A percentile compares a stretch with the other conserved stretches of the same genome.
Conservation (phyloP, 2,113 vertebrate species). For the Petromus typicus region DNA sequence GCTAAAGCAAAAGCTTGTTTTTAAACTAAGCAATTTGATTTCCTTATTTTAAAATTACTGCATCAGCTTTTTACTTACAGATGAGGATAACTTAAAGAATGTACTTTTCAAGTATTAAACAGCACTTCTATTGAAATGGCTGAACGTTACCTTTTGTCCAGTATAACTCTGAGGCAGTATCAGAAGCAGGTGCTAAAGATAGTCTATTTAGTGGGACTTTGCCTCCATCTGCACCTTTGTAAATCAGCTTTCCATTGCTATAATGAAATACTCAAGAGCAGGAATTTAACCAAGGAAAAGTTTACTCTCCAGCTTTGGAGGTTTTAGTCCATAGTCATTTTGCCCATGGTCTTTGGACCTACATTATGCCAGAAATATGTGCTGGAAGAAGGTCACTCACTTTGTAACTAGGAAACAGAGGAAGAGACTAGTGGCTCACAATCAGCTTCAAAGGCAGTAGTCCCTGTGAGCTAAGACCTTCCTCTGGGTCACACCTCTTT, state of each 20-base stretch:
- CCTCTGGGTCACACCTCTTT: background rate
- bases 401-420: background rate
- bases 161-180: background rate
- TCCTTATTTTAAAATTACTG: conserved; percentile 33
- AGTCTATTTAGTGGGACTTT: background rate
- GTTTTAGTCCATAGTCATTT: background rate
- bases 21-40: conserved; percentile 5
- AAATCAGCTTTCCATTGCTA: background rate
- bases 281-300: background rate
- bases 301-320: background rate
- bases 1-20: conserved; percentile 13
- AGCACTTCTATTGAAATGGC: background rate
- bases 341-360: background rate
- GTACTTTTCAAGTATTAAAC: background rate
- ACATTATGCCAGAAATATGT: too few species aligned
- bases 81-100: conserved; percentile 17
- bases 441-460: background rate
- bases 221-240: background rate
- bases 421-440: background rate
- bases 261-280: background rate
- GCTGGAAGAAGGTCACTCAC: background rate
- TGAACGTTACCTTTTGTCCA: background rate
- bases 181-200: background rate
- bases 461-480: background rate
- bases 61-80: background rate